Evolutionary conservation across 2,113 vertebrate genomes (phyloP), one percentile per base, ranked within the genome.

Genomic region (Rhinichthys klamathensis): DNA sequence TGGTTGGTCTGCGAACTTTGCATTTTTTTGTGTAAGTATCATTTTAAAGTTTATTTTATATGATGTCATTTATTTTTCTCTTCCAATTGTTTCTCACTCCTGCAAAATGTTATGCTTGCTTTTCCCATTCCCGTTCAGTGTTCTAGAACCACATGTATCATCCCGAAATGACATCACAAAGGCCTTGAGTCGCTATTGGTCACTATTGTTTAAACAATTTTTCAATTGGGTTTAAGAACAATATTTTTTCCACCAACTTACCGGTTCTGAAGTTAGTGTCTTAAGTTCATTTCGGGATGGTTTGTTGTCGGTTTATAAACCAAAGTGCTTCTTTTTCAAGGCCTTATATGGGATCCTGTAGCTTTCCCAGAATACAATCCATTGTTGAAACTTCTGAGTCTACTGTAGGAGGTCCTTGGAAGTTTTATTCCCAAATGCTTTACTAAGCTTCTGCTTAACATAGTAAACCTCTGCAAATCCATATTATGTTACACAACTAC

Each of bases 1-100:
- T 91, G 89, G 89, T 93, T 92, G 91, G 90, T 92, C 93, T 92
- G 84, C 93, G 91, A 92, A 90, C 88, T 94, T 94, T 94, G 80
- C 92, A 83, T 94, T 93, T 94, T 89, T 94, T 56, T 56, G 70
- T 87, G 89, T 90, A 93, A 94, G 93, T 94, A 95, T 74, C 90
- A 89, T 92, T 84, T 51, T 5, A 51, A 51, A 51, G 49, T 51
- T 0, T 0, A 16, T 51, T 16, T 84, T 80, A 86, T 84, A 60
- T 77, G 3, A 18, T 79, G 30, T 89, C 88, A 6, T 32, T 83
- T 88, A 25, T 73, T 77, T 35, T 61, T 30, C 30, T 84, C 7
- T 65, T 51, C 82, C 84, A 80, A 25, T 32, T 2, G 70, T 88
- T 41, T 56, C 73, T 27, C 32, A 61, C 74, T 51, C 25, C 6